These are phyloP conservation scores for Dicyrtoma fusca DNA, from an alignment of 2,888 invertebrate species.

Conservation along the genomic window DNA sequence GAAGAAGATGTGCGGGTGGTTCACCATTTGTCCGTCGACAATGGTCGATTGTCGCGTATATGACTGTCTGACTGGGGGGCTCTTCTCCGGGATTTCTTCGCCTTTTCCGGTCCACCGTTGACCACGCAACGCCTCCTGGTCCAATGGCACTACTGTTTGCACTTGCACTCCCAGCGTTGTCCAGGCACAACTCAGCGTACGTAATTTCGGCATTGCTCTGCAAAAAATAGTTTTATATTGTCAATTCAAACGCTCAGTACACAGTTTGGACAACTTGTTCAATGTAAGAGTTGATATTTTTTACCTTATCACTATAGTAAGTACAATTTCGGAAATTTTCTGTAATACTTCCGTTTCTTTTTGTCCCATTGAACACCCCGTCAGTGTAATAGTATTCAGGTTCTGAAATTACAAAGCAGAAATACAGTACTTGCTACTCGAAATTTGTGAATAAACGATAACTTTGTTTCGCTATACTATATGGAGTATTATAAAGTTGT, in stretches of 20 bases:
- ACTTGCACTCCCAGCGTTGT: constrained; percentile 62
- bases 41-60: constrained; percentile 76
- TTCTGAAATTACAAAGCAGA: constrained; percentile 41
- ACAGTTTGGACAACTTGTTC: not conserved
- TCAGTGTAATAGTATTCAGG: constrained; percentile 54
- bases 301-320: constrained; percentile 57
- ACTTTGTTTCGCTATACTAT: too few species aligned
- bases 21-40: constrained; percentile 60
- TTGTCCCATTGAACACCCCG: constrained; percentile 55
- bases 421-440: too few species aligned
- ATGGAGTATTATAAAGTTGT: too few species aligned
- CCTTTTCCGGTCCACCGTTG: constrained; percentile 59
- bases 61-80: constrained; percentile 67
- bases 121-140: constrained; percentile 45
- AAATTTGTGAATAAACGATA: too few species aligned
- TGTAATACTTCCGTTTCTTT: constrained; percentile 56
- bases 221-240: constrained; percentile 22
- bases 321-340: constrained; percentile 56
- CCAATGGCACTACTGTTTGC: constrained; percentile 53
- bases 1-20: constrained; percentile 42
- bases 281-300: not conserved
- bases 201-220: constrained; percentile 65
- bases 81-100: constrained; percentile 64
- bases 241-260: too few species aligned
- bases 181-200: constrained; percentile 67